Percentiles rank a stretch among this genome's conserved stretches.
Evolutionary conservation across 2,797 vertebrate species (phyloP).

Genomic region (Psittacula echo): DNA sequence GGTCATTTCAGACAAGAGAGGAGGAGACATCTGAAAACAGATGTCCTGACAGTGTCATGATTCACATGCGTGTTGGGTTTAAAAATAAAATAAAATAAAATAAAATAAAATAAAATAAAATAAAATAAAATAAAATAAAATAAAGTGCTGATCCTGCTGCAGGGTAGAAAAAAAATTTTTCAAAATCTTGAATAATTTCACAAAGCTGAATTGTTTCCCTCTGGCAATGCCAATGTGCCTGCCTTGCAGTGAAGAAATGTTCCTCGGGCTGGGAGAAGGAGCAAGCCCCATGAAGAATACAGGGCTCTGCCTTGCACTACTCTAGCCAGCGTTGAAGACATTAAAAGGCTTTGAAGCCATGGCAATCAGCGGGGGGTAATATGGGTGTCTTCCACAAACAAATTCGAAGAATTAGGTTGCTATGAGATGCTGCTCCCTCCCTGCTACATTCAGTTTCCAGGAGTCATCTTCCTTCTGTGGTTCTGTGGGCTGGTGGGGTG

Average conservation of each 20-base stretch:
- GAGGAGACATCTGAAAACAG: slow-evolving; percentile 19
- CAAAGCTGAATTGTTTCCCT: slow-evolving; percentile 19
- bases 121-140: too few relatives aligned
- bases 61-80: background rate
- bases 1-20: slow-evolving; percentile 26
- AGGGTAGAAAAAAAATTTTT: background rate
- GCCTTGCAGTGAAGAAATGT: background rate
- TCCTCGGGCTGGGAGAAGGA: background rate
- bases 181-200: slow-evolving; percentile 30
- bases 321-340: background rate
- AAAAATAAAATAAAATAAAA: background rate
- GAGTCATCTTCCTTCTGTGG: background rate
- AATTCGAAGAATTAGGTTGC: background rate
- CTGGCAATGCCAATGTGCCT: background rate
- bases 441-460: background rate
- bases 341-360: background rate
- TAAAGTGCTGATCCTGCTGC: background rate
- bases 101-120: too few relatives aligned
- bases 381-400: background rate
- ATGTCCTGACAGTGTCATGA: slow-evolving; percentile 25
- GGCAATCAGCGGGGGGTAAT: background rate
- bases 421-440: background rate
- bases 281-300: background rate
- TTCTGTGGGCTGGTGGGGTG: background rate
- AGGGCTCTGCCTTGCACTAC: background rate